These are phyloP conservation scores for Calameuta filiformis DNA, from an alignment of 2,888 invertebrate genomes.

Conservation along the genomic window DNA sequence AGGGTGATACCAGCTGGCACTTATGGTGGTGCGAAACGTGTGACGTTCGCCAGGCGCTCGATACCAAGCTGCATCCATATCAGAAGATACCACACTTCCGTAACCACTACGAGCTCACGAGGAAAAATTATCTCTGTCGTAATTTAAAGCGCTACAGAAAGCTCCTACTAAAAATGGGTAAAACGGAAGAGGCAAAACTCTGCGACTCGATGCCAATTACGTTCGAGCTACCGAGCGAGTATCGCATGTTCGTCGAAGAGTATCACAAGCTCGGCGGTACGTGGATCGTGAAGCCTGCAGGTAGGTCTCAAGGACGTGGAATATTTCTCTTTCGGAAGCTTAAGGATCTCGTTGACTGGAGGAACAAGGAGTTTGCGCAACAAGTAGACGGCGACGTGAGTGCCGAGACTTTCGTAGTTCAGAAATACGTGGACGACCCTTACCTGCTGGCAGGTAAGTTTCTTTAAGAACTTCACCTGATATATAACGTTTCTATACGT, in stretches of 20 bases:
- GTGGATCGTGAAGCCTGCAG: constrained; percentile 76
- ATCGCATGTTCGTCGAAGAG: constrained; percentile 72
- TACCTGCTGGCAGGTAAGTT: constrained; percentile 69
- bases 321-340: constrained; percentile 72
- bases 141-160: constrained; percentile 68
- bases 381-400: constrained; percentile 16
- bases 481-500: background rate
- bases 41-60: constrained; percentile 64
- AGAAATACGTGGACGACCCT: constrained; percentile 71
- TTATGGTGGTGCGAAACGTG: constrained; percentile 72
- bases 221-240: constrained; percentile 73
- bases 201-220: constrained; percentile 71
- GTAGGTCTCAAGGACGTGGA: constrained; percentile 72
- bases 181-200: constrained; percentile 62
- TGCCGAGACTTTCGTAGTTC: constrained; percentile 68
- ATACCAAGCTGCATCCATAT: constrained; percentile 36
- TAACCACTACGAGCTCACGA: constrained; percentile 73
- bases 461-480: background rate
- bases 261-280: constrained; percentile 69
- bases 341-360: constrained; percentile 58
- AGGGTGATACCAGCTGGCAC: constrained; percentile 67
- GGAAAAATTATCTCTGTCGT: constrained; percentile 71
- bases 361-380: constrained; percentile 39
- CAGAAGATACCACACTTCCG: constrained; percentile 72
- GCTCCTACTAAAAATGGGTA: constrained; percentile 46